Percentiles rank a stretch among this genome's conserved stretches.
Conservation (phyloP, 2,797 vertebrate species). For the Mormyrus hasselquistii region DNA sequence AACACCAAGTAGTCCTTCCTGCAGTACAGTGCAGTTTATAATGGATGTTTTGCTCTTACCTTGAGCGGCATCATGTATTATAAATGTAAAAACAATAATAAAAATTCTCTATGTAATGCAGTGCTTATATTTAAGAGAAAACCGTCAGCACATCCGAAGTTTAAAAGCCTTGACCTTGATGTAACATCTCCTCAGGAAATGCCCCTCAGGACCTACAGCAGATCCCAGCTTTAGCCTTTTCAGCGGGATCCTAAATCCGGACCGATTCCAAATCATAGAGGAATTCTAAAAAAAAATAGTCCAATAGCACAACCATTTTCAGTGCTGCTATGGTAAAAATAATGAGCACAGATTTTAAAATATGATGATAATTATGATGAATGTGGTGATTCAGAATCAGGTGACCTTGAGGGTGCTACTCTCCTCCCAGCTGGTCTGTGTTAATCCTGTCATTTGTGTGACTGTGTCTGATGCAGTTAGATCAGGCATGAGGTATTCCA, state of each 20-base stretch:
- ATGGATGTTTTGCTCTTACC: not conserved
- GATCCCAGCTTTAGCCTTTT: not conserved
- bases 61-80: not conserved
- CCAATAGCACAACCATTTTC: not conserved
- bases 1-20: not conserved
- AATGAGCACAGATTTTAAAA: not conserved
- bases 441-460: not conserved
- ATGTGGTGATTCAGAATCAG: not conserved
- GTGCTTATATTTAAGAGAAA: not conserved
- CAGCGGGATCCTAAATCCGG: not conserved
- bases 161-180: not conserved
- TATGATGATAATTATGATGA: not conserved
- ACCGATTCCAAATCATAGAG: not conserved
- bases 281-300: not conserved
- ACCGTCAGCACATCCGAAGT: not conserved
- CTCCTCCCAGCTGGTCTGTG: not conserved
- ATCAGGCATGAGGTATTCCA: not conserved
- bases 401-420: not conserved
- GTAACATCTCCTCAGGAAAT: not conserved
- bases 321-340: not conserved
- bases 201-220: not conserved
- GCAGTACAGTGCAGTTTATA: not conserved
- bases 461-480: not conserved
- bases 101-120: not conserved
- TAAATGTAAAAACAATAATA: not conserved